These are phyloP conservation scores for Noturus placidus DNA, from an alignment of 2,113 vertebrate species.

Conservation along the genomic window DNA sequence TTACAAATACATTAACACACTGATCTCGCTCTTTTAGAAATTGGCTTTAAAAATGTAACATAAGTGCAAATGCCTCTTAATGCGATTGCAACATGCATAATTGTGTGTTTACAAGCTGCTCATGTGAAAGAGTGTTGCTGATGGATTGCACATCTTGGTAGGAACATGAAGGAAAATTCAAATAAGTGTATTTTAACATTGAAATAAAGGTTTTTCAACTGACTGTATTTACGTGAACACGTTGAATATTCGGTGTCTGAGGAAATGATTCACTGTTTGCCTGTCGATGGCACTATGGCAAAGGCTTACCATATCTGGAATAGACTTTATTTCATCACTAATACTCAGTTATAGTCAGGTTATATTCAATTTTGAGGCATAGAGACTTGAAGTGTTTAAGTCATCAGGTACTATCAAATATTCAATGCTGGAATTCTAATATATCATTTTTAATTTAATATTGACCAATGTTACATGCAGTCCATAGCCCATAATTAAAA, in stretches of 20 bases:
- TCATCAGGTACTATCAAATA: background rate
- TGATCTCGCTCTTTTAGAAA: conserved; percentile 20
- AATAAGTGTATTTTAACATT: conserved; percentile 66
- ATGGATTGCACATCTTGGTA: conserved; percentile 71
- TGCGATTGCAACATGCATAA: conserved; percentile 27
- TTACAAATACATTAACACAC: conserved; percentile 27
- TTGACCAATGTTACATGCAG: background rate
- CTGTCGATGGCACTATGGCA: background rate
- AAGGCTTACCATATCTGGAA: background rate
- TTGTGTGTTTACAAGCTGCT: conserved; percentile 65
- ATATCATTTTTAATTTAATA: background rate
- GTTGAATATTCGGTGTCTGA: background rate
- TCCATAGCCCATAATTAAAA: background rate
- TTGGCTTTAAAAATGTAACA: conserved; percentile 18
- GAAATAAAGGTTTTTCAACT: conserved; percentile 55
- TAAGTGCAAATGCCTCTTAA: conserved; percentile 38
- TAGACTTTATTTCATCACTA: background rate
- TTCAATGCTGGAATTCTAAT: background rate
- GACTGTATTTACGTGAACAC: conserved; percentile 2
- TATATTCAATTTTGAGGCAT: background rate
- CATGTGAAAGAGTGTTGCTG: conserved; percentile 60
- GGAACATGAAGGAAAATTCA: conserved; percentile 54
- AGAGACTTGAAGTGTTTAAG: background rate
- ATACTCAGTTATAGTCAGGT: background rate
- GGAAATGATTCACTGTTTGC: background rate